Conservation (phyloP, 2,113 vertebrate species). For the Sinocyclocheilus anshuiensis region DNA sequence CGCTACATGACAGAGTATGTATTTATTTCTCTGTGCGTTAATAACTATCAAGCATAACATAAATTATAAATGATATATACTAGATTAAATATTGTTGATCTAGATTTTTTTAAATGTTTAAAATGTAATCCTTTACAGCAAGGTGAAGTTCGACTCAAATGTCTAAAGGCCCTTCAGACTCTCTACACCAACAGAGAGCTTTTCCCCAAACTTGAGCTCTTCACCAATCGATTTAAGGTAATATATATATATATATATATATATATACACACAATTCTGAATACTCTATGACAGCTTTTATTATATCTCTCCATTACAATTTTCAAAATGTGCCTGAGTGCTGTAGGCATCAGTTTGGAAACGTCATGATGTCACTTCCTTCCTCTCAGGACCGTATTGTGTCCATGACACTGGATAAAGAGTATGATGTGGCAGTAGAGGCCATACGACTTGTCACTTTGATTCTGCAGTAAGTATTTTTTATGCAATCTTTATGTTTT, state of each 20-base stretch:
- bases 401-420: conserved; percentile 99
- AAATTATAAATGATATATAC: too few species aligned
- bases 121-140: conserved; percentile 74
- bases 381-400: conserved; percentile 92
- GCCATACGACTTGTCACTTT: conserved; percentile 96
- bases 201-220: conserved; percentile 96
- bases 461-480: conserved; percentile 93
- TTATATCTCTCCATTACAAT: background rate
- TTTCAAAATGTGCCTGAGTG: background rate
- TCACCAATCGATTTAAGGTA: conserved; percentile 99
- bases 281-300: background rate
- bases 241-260: background rate
- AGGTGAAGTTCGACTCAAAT: conserved; percentile 98
- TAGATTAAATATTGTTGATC: background rate
- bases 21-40: background rate
- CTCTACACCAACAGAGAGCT: conserved; percentile 97
- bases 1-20: conserved; percentile 92
- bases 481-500: background rate
- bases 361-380: conserved; percentile 30
- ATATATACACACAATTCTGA: background rate
- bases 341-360: background rate
- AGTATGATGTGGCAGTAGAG: conserved; percentile 98
- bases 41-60: too few species aligned
- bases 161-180: conserved; percentile 97
- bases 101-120: background rate